Conservation (phyloP, 2,888 invertebrate species). For the Tenthredo mesomela region DNA sequence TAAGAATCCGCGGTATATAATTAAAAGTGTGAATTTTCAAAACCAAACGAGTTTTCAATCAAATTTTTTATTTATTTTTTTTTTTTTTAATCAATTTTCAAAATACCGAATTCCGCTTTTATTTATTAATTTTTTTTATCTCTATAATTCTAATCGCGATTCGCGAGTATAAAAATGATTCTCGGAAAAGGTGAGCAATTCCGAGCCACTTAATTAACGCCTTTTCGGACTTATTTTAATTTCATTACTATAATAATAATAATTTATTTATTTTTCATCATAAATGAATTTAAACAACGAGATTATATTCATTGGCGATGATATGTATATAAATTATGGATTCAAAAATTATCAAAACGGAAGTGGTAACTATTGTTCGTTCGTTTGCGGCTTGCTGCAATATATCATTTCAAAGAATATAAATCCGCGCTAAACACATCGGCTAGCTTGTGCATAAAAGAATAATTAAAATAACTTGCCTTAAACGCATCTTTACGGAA, state of each 20-base stretch:
- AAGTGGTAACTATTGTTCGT: conserved; percentile 19
- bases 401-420: no score
- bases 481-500: conserved; percentile 22
- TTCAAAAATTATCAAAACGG: conserved; percentile 23
- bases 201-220: neutral
- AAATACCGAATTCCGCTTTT: neutral
- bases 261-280: neutral
- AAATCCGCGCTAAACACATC: no score
- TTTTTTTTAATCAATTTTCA: neutral
- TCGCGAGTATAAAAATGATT: no score
- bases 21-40: neutral
- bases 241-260: no score
- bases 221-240: neutral
- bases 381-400: neutral
- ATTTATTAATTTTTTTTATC: no score
- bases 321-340: neutral
- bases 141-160: neutral
- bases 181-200: neutral
- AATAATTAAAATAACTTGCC: conserved; percentile 32
- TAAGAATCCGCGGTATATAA: neutral
- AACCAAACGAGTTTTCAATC: neutral
- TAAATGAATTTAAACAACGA: neutral
- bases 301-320: neutral
- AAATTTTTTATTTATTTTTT: neutral
- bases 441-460: no score